These are phyloP conservation scores for Callipepla californica DNA, from an alignment of 2,113 vertebrate species.

Conservation along the genomic window DNA sequence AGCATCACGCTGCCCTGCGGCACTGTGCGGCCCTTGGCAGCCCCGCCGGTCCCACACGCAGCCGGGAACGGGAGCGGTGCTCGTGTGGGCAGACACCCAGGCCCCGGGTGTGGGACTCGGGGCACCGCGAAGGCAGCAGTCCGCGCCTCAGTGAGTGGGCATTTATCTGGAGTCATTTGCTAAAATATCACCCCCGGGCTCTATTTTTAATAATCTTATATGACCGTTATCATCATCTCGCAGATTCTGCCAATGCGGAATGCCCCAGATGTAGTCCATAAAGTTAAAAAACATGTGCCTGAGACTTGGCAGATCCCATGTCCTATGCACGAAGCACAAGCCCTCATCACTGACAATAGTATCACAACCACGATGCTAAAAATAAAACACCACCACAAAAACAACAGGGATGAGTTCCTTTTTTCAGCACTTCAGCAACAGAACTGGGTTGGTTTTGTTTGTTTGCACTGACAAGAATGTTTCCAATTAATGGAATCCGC, in stretches of 20 bases:
- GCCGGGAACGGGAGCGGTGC: not conserved
- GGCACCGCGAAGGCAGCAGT: not conserved
- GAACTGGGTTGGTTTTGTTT: not conserved
- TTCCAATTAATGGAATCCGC: not conserved
- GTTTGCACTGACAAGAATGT: not conserved
- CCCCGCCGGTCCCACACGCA: not conserved
- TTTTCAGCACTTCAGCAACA: not conserved
- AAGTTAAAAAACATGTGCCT: not conserved
- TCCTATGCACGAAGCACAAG: not conserved
- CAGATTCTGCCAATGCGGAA: not conserved
- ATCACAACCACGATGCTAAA: not conserved
- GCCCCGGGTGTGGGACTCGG: not conserved
- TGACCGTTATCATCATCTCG: not conserved
- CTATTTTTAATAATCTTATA: not conserved
- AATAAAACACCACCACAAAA: not conserved
- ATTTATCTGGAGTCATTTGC: not conserved
- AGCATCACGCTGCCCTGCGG: not conserved
- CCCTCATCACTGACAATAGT: not conserved
- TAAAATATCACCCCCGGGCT: not conserved
- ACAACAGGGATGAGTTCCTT: not conserved
- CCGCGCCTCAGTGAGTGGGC: not conserved
- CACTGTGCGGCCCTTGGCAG: rapidly evolving
- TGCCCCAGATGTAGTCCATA: not conserved
- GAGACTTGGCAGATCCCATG: not conserved
- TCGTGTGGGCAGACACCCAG: not conserved